Evolutionary conservation across 2,888 invertebrate species (phyloP), one percentile per base, ranked within the genome.

Genomic region (Aleiodes alternator): DNA sequence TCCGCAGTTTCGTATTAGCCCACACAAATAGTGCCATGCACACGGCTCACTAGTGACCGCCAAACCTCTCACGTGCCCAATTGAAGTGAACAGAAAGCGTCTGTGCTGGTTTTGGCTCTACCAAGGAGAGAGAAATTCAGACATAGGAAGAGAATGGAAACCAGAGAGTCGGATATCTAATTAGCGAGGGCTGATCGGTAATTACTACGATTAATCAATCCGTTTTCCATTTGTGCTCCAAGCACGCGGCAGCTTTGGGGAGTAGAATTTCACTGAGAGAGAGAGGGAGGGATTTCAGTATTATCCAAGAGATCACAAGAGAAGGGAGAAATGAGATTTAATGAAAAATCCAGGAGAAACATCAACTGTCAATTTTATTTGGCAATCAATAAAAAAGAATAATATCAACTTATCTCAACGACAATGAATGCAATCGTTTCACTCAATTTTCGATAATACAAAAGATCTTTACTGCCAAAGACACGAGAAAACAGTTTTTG

Each of bases 181-280:
- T 89, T 89, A 89, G 89, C 87, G 86, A 87, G 87, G 88, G 88
- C 89, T 90, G 90, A 90, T 90, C 90, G 89, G 91, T 91, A 91
- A 91, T 91, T 91, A 91, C 91, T 89, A 87, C 90, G 90, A 91
- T 91, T 91, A 91, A 91, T 91, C 91, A 91, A 90, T 90, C 90
- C 90, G 89, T 88, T 90, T 90, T 90, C 90, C 90, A 90, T 90
- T 90, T 90, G 88, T 88, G 86, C 83, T 82, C 82, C 81, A 76
- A 75, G 80, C 80, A 83, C 81, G 76, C 82, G 59, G 59, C 11
- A n/a, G 3, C 59, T 23, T 61, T 64, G 64, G 64, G 64, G 64
- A 43, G 14, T 16, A 1, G 16, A 64, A 64, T 23, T 64, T 64
- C 23, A 77, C 34, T 76, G 69, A 11, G 64, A 16, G 48, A 34